Conservation (phyloP, 92 coral and sea anemone genomes). For the Isaurus tuberculatus region DNA sequence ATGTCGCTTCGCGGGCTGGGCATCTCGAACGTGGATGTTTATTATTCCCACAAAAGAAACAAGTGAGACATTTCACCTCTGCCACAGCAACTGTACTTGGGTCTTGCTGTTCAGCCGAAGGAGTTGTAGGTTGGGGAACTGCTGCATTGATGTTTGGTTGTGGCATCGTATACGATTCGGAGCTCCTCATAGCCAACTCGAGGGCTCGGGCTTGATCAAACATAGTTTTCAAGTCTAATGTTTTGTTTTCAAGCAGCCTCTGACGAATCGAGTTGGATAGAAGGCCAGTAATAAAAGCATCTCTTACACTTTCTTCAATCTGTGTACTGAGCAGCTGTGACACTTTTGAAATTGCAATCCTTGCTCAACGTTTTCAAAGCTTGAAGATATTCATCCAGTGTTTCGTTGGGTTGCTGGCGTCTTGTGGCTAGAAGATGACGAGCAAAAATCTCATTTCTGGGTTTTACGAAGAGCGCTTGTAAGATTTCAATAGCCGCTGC, state of each 20-base stretch:
- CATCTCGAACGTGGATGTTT: conserved; percentile 64
- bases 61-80: conserved; percentile 31
- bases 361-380: conserved; percentile 62
- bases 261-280: no score
- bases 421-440: conserved; percentile 66
- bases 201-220: no score
- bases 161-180: conserved; percentile 7
- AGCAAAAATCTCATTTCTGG: conserved; percentile 64
- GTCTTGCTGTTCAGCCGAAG: conserved; percentile 21
- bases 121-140: conserved; percentile 11
- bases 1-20: background rate
- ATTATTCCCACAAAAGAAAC: conserved; percentile 67
- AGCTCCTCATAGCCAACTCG: no score
- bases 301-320: no score
- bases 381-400: conserved; percentile 62
- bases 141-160: conserved; percentile 45
- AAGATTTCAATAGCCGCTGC: conserved; percentile 50
- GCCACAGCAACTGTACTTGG: conserved; percentile 26
- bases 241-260: no score
- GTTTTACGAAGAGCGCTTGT: conserved; percentile 54
- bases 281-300: no score
- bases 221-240: no score
- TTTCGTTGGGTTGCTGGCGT: conserved; percentile 49
- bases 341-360: conserved; percentile 58
- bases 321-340: no score